A percentile compares a stretch with the other conserved stretches of the same genome.
These are phyloP conservation scores for Clistopyga incitator DNA, from an alignment of 2,888 invertebrate species.

Conservation along the genomic window DNA sequence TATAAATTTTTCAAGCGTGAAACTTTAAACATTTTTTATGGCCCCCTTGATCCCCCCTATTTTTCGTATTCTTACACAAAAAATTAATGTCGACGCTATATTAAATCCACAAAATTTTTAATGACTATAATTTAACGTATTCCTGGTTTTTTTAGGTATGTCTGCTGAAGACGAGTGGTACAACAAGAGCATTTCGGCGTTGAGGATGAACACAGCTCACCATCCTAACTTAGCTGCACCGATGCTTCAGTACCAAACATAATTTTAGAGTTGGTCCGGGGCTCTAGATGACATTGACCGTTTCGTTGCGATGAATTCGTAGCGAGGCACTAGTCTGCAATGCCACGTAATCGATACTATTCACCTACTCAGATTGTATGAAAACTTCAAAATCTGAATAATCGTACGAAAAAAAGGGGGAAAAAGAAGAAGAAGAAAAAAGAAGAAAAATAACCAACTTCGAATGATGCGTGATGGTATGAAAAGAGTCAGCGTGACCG, in stretches of 20 bases:
- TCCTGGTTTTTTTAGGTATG: slow-evolving; percentile 88
- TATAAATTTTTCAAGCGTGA: too few relatives aligned
- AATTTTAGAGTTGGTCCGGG: slow-evolving; percentile 85
- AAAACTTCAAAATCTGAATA: neutral
- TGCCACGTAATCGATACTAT: slow-evolving; percentile 47
- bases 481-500: slow-evolving; percentile 28
- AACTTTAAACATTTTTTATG: too few relatives aligned
- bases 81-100: too few relatives aligned
- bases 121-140: slow-evolving; percentile 12
- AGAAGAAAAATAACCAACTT: slow-evolving; percentile 6
- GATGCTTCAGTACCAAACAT: slow-evolving; percentile 99
- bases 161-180: slow-evolving; percentile 98
- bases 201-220: slow-evolving; percentile 98
- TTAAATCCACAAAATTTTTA: too few relatives aligned
- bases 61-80: too few relatives aligned
- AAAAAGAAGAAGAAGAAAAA: too few relatives aligned
- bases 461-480: neutral
- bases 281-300: slow-evolving; percentile 64
- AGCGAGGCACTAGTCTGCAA: slow-evolving; percentile 29
- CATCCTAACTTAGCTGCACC: slow-evolving; percentile 98
- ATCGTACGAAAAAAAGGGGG: slow-evolving; percentile 9
- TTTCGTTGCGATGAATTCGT: slow-evolving; percentile 52
- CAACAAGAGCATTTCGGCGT: slow-evolving; percentile 98
- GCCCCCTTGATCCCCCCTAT: too few relatives aligned
- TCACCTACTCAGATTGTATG: slow-evolving; percentile 33